Base-by-base conservation (phyloP, 2,113 vertebrate genomes). In the Bubo scandiacus region DNA sequence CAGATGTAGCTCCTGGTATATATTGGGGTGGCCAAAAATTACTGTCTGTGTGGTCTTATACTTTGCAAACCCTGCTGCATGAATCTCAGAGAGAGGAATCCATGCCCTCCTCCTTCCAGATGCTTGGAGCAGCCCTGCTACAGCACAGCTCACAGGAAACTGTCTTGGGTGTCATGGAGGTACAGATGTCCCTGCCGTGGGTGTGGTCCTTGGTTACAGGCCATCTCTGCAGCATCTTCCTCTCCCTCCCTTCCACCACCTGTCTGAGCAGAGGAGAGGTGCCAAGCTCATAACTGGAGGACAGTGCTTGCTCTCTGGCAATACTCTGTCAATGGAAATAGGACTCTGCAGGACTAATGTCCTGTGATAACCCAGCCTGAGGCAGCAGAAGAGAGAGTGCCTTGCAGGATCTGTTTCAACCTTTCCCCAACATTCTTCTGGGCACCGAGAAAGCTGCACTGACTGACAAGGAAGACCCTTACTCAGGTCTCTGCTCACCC, bases 171-270 rank as follows among this genome's bases (percentile, higher is more conserved):
- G 49, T 38, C 0, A 2, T 3, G 29, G 14, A 54, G n/a, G 38
- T 32, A 70, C 0, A 0, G 19, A 51, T 74, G 12, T n/a, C 20
- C 47, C 18, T 0, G 2, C 3, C 2, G 2, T 66, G 49, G 21
- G 61, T 81, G 74, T 11, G 6, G 16, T 12, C 38, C 52, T 51
- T 6, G 0, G 12, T 43, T 72, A 19, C 12, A 11, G 63, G 26
- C 66, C 52, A 47, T 19, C n/a, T 52, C n/a, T 1, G 5, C 3
- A 4, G 16, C 8, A 2, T 25, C 22, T 59, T 71, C 36, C 29
- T 11, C 6, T 54, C 36, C 38, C 2, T 0, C 21, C 42, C 59
- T 70, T 40, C 42, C 25, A n/a, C 14, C 36, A 63, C 47, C 29
- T 63, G 52, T 72, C 45, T 61, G 27, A 88, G 36, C 20, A 25